Evolutionary conservation across 2,113 vertebrate species (phyloP).

Genomic region (Ramphastos sulfuratus): DNA sequence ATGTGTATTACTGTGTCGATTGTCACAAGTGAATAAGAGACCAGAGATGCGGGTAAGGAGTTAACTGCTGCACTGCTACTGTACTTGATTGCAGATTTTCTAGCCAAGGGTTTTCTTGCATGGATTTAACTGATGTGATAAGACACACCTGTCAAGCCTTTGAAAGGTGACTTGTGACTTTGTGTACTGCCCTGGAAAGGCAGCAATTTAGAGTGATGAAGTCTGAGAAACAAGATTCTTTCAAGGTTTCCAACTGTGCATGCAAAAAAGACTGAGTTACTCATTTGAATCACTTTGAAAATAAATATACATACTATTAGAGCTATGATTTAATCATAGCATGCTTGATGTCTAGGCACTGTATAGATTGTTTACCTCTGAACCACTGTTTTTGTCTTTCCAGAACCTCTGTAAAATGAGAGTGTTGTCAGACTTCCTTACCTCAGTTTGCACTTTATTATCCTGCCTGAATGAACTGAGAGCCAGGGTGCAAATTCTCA

Average conservation of each 20-base stretch:
- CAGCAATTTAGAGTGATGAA: not conserved
- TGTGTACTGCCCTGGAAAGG: not conserved
- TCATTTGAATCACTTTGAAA: not conserved
- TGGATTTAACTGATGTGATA: constrained; percentile 29
- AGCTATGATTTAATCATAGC: not conserved
- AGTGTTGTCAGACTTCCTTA: not conserved
- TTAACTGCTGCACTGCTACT: not conserved
- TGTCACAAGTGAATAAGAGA: not conserved
- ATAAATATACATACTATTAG: not conserved
- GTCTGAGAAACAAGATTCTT: not conserved
- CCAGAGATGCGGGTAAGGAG: not conserved
- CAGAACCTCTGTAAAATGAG: not conserved
- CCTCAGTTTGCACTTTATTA: not conserved
- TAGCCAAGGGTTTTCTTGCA: not conserved
- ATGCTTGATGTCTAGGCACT: not conserved
- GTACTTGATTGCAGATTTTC: not conserved
- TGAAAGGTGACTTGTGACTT: constrained; percentile 7
- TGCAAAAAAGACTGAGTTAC: not conserved
- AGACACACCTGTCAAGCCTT: constrained; percentile 28
- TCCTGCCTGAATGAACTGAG: not conserved
- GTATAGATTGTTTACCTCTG: not conserved
- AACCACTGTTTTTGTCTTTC: not conserved
- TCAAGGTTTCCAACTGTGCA: not conserved
- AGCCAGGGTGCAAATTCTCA: not conserved
- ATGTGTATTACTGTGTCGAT: not conserved